Evolutionary conservation across 2,113 vertebrate species (phyloP).

Genomic region (Ascaphus truei): DNA sequence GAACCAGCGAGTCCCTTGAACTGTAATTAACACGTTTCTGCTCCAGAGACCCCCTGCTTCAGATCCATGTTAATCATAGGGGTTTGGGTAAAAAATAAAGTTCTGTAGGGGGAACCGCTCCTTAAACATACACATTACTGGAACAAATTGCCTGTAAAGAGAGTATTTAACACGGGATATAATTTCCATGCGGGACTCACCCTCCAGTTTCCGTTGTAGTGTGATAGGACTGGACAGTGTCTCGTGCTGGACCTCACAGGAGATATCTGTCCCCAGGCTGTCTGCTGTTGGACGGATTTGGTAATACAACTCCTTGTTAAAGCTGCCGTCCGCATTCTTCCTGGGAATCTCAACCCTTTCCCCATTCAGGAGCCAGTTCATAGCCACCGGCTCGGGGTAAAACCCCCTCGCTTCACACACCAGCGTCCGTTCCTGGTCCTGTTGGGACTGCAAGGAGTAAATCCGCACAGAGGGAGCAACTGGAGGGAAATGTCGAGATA

Average conservation of each 20-base stretch:
- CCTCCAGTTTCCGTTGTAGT: too few species aligned
- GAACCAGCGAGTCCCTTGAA: too few species aligned
- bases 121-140: too few species aligned
- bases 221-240: not conserved
- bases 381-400: not conserved
- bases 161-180: too few species aligned
- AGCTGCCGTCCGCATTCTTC: not conserved
- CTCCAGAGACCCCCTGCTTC: too few species aligned
- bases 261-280: not conserved
- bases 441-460: not conserved
- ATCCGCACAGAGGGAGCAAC: not conserved
- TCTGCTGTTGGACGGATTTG: not conserved
- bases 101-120: too few species aligned
- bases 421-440: not conserved
- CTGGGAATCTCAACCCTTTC: not conserved
- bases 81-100: too few species aligned
- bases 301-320: not conserved
- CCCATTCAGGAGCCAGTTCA: constrained; percentile 12
- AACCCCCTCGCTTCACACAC: not conserved
- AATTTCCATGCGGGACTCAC: too few species aligned
- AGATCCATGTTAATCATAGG: too few species aligned
- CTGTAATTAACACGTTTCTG: too few species aligned
- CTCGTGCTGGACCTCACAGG: constrained; percentile 21
- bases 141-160: too few species aligned
- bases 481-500: not conserved